Evolutionary conservation across 1,140 invertebrate genomes (phyloP).

Genomic region (Atopsyche davidsoni): DNA sequence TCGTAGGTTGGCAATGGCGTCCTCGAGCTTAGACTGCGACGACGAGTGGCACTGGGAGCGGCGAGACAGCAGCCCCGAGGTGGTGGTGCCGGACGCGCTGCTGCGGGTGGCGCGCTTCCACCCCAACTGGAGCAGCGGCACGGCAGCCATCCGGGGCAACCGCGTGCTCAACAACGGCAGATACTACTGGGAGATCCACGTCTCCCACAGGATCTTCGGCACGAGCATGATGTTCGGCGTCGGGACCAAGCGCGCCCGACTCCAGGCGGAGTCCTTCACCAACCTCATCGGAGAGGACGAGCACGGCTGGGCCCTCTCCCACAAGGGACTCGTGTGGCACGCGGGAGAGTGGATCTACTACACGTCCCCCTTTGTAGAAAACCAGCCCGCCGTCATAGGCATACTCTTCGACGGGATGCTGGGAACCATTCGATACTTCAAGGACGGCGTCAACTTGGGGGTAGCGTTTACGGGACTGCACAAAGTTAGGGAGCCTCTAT

Average conservation of each 20-base stretch:
- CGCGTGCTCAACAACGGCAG: conserved; percentile 56
- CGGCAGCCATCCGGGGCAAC: conserved; percentile 62
- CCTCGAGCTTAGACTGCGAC: conserved; percentile 51
- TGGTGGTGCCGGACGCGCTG: conserved; percentile 50
- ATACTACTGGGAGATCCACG: conserved; percentile 65
- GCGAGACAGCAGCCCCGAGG: conserved; percentile 58
- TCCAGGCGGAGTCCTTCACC: conserved; percentile 61
- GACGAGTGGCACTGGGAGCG: conserved; percentile 64
- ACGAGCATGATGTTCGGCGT: conserved; percentile 77
- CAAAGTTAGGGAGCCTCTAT: conserved; percentile 56
- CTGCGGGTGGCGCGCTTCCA: conserved; percentile 58
- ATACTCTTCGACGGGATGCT: conserved; percentile 61
- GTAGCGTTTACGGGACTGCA: conserved; percentile 52
- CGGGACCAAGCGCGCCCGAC: conserved; percentile 55
- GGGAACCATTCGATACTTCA: conserved; percentile 68
- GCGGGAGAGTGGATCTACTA: conserved; percentile 54
- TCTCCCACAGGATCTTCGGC: conserved; percentile 63
- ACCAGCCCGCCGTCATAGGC: conserved; percentile 60
- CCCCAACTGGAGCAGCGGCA: conserved; percentile 71
- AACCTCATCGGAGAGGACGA: conserved; percentile 67
- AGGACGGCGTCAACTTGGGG: conserved; percentile 61
- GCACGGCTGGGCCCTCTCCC: conserved; percentile 66
- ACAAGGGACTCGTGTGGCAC: conserved; percentile 69
- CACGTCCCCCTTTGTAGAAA: conserved; percentile 64
- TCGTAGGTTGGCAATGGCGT: too few relatives aligned